Evolutionary conservation across 2,888 invertebrate genomes (phyloP).

Genomic region (Ypsolopha scabrella): DNA sequence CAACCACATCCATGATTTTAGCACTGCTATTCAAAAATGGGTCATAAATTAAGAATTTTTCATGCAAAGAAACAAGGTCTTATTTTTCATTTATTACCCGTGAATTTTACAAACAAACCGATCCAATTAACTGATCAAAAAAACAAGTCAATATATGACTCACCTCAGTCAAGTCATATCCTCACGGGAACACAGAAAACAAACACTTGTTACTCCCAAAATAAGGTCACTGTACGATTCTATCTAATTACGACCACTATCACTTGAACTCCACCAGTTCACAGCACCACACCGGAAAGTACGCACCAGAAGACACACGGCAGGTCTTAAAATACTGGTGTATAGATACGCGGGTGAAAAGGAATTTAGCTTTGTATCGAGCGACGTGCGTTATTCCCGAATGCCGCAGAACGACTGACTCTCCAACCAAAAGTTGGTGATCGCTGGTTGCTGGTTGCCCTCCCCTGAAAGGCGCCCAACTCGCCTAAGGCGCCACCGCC

Average conservation of each 20-base stretch:
- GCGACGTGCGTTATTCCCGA: slow-evolving; percentile 28
- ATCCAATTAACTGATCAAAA: not conserved
- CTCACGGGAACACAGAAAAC: not conserved
- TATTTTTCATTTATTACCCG: too few relatives aligned
- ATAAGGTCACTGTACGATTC: slow-evolving; percentile 5
- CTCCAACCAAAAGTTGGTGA: slow-evolving; percentile 28
- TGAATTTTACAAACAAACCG: too few relatives aligned
- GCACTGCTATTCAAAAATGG: too few relatives aligned
- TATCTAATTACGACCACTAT: not conserved
- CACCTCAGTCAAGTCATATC: not conserved
- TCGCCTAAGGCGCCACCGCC: slow-evolving; percentile 13
- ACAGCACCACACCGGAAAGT: not conserved
- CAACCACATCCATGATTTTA: too few relatives aligned
- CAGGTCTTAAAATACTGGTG: not conserved
- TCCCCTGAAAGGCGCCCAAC: not conserved
- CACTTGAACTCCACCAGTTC: not conserved
- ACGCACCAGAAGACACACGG: not conserved
- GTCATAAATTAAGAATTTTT: too few relatives aligned
- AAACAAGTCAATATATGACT: not conserved
- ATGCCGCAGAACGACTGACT: slow-evolving; percentile 45
- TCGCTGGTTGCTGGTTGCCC: slow-evolving; percentile 9
- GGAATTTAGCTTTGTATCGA: not conserved
- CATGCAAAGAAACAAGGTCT: too few relatives aligned
- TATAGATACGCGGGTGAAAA: slow-evolving; percentile 5
- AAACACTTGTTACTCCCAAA: slow-evolving; percentile 6